Evolutionary conservation across 2,888 invertebrate species (phyloP), one percentile per base, ranked within the genome.

Genomic region (Pheosia gnoma): DNA sequence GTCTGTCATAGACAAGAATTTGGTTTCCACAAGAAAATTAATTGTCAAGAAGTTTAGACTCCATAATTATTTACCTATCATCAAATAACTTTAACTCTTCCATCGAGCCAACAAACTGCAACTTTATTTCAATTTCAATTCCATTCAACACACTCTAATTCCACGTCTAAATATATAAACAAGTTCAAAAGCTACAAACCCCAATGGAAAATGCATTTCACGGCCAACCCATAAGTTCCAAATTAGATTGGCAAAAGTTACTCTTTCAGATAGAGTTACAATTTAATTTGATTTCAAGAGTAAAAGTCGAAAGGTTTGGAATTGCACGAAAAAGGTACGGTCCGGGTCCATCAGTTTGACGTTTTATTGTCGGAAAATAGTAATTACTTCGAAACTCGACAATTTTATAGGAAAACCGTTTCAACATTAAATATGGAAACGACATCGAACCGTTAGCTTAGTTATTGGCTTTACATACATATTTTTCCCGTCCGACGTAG

Each of bases 241-340:
- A 76, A 76, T 77, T 67, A 68, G 59, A 74, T 76, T 68, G 64
- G 43, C 43, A 56, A 37, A 69, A 71, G 69, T 72, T 65, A 66
- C 51, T 38, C 65, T 66, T 70, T 62, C 38, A 61, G 49, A 60
- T 52, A 55, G 52, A 72, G 54, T 61, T 67, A 58, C 63, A 67
- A 66, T 71, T 67, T 55, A 74, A 71, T 70, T 71, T 41, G 55
- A 8, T 71, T 67, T 61, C 37, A 61, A 64, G 52, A 63, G n/a
- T 10, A 59, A 53, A 65, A 53, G 60, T 51, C 37, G 56, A 56
- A 63, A 67, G 74, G 68, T 62, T 65, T 55, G 39, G 55, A 66
- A 67, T 72, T 36, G 66, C 36, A 61, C 10, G 60, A 62, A 36
- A 55, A 66, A 66, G 49, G 60, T 58, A 43, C 38, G 36, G 58